A percentile compares a stretch with the other conserved stretches of the same genome.
Conservation (phyloP, 2,888 invertebrate species). For the Phengaris arion region DNA sequence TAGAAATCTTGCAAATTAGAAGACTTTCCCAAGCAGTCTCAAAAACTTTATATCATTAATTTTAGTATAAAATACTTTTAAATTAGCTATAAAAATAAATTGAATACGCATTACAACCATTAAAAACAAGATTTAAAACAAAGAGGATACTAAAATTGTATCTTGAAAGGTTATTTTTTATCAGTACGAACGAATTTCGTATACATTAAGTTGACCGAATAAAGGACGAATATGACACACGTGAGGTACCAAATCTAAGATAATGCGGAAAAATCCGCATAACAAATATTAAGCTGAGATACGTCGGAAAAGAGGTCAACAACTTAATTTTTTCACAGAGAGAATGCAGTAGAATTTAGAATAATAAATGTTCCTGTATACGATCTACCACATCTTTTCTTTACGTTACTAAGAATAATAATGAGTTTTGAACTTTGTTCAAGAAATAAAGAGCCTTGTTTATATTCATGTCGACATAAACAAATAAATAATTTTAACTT, state of each 20-base stretch:
- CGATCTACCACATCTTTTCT: neutral
- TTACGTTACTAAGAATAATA: neutral
- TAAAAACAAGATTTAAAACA: neutral
- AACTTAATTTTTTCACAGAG: slow-evolving; percentile 22
- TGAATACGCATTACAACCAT: neutral
- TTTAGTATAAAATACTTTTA: neutral
- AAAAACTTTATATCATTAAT: neutral
- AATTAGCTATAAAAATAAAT: slow-evolving; percentile 21
- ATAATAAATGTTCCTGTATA: neutral
- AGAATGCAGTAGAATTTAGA: neutral
- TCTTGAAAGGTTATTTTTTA: neutral
- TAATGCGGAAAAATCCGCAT: slow-evolving; percentile 28
- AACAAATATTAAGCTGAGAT: slow-evolving; percentile 23
- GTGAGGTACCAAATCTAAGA: neutral
- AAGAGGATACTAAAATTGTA: neutral
- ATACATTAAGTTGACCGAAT: neutral
- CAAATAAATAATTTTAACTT: slow-evolving; percentile 40
- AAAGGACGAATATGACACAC: neutral
- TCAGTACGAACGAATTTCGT: neutral
- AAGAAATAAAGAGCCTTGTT: slow-evolving; percentile 42
- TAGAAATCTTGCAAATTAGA: neutral
- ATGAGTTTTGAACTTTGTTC: neutral
- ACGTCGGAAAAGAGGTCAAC: slow-evolving; percentile 22
- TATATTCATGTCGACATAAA: slow-evolving; percentile 50
- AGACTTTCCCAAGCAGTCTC: neutral